phyloP scores from a whole-genome alignment of 2,888 invertebrate genomes.

The Dasysyrphus albostriatus region DNA sequence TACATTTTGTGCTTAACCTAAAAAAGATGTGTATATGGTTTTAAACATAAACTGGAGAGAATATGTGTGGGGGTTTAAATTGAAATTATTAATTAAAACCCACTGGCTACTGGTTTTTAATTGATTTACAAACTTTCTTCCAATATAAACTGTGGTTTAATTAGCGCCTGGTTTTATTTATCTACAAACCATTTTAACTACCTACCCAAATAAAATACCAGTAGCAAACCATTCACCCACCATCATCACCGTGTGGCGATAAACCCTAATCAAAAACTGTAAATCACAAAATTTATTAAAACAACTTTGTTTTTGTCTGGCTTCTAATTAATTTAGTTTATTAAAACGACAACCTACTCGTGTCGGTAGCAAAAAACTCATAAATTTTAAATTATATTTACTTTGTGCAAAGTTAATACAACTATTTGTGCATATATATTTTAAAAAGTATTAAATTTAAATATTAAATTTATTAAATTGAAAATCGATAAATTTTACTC shows the following conservation, averaged over 20 bases:
- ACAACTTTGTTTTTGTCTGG: neutral
- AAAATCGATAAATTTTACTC: too few relatives aligned
- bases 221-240: too few relatives aligned
- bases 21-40: neutral
- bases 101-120: neutral
- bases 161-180: neutral
- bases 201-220: neutral
- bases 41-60: neutral
- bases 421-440: too few relatives aligned
- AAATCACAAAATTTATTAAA: neutral
- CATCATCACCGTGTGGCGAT: neutral
- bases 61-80: neutral
- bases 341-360: neutral
- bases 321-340: conserved; percentile 18
- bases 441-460: too few relatives aligned
- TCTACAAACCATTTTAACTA: neutral
- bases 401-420: too few relatives aligned
- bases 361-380: too few relatives aligned
- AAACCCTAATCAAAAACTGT: conserved; percentile 6
- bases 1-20: neutral
- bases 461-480: too few relatives aligned
- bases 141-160: neutral
- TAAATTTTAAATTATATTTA: too few relatives aligned
- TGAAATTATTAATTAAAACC: neutral
- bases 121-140: neutral